Conservation (phyloP, 2,888 invertebrate species). For the Plebejus argus region DNA sequence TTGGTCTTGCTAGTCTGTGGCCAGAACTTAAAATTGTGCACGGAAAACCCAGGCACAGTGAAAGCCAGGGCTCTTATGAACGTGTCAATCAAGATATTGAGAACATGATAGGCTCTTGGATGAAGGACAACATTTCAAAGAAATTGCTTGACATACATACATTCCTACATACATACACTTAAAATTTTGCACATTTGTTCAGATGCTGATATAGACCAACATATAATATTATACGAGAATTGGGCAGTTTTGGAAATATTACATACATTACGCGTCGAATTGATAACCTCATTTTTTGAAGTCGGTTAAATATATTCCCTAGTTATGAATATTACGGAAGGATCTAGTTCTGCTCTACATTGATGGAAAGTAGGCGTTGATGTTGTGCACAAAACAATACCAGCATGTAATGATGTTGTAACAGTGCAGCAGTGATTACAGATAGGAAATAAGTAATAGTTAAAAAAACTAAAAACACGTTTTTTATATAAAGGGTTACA, state of each 20-base stretch:
- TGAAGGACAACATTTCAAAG: constrained; percentile 41
- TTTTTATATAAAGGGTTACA: too few relatives aligned
- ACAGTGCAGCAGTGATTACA: not conserved
- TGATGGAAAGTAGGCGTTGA: constrained; percentile 9
- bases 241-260: too few relatives aligned
- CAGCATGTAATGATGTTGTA: not conserved
- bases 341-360: not conserved
- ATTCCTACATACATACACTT: too few relatives aligned
- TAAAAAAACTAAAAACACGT: too few relatives aligned
- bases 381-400: not conserved
- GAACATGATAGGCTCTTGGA: constrained; percentile 55
- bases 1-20: too few relatives aligned
- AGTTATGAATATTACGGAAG: constrained; percentile 2
- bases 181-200: too few relatives aligned
- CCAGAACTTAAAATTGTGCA: too few relatives aligned
- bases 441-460: constrained; percentile 3
- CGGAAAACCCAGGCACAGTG: constrained; percentile 39
- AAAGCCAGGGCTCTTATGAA: constrained; percentile 53
- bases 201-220: too few relatives aligned
- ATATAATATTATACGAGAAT: too few relatives aligned
- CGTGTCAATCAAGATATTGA: constrained; percentile 49
- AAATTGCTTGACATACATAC: too few relatives aligned
- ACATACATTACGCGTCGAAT: too few relatives aligned
- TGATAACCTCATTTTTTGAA: too few relatives aligned
- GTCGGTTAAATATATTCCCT: not conserved